Percentiles rank a stretch among this genome's conserved stretches.
These are phyloP conservation scores for Syndactyla subalaris DNA, from an alignment of 2,797 vertebrate genomes.

Conservation along the genomic window DNA sequence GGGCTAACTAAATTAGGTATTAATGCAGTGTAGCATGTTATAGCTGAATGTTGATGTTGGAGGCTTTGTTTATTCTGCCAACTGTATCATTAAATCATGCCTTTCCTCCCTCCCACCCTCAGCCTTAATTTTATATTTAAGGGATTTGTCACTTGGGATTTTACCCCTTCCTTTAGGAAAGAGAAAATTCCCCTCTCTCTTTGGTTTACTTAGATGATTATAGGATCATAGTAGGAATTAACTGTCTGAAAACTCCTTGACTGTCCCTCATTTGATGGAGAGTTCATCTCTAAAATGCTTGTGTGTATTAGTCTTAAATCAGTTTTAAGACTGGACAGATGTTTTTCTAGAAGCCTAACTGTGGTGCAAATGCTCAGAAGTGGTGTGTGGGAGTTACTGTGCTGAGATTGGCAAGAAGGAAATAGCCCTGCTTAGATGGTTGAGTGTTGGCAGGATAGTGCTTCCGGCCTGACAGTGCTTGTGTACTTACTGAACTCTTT, in stretches of 20 bases:
- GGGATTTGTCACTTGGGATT: slow-evolving; percentile 13
- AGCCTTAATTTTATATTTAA: slow-evolving; percentile 14
- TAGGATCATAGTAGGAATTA: not conserved
- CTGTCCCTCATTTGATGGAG: not conserved
- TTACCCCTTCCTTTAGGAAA: slow-evolving; percentile 28
- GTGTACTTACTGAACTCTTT: not conserved
- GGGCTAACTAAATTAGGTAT: slow-evolving; percentile 1
- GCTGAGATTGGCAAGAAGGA: not conserved
- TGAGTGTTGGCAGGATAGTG: not conserved
- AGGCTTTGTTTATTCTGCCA: slow-evolving; percentile 44
- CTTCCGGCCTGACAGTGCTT: not conserved
- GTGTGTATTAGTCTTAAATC: not conserved
- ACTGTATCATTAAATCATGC: slow-evolving; percentile 21
- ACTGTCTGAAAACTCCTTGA: not conserved
- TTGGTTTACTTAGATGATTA: slow-evolving; percentile 25
- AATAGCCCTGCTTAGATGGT: not conserved
- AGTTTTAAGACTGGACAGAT: not conserved
- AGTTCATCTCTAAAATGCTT: not conserved
- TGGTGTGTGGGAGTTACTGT: not conserved
- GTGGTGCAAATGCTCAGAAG: not conserved
- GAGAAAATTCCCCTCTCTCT: not conserved
- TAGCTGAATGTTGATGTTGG: not conserved
- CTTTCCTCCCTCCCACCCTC: not conserved
- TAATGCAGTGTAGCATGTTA: slow-evolving; percentile 1
- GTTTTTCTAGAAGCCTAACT: not conserved